These are phyloP conservation scores for Amphimedon queenslandica DNA, from an alignment of 37 sponge, comb jelly and placozoan species.

Conservation along the genomic window DNA sequence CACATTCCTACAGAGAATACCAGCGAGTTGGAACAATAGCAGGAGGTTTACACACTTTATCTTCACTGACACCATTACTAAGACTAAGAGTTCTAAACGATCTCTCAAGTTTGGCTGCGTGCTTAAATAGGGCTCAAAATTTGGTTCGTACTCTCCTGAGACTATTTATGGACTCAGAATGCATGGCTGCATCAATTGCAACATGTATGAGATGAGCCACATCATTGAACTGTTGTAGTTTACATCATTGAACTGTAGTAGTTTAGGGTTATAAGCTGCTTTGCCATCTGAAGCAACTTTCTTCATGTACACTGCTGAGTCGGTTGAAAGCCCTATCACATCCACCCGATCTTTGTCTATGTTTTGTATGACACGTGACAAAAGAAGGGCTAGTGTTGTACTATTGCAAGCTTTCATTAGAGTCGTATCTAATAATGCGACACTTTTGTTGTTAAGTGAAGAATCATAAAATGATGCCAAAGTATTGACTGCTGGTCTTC, in stretches of 20 bases:
- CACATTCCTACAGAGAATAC: background rate
- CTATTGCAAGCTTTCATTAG: background rate
- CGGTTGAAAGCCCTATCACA: background rate
- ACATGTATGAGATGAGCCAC: background rate
- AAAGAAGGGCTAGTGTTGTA: background rate
- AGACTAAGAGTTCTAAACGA: background rate
- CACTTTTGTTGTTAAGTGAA: background rate
- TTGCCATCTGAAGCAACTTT: background rate
- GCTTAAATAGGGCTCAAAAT: background rate
- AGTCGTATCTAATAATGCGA: background rate
- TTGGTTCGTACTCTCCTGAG: background rate
- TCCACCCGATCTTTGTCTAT: background rate
- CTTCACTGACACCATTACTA: background rate
- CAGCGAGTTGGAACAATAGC: background rate
- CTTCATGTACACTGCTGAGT: background rate
- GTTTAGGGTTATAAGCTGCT: background rate
- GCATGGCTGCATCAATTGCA: background rate
- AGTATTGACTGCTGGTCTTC: background rate
- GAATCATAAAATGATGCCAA: background rate
- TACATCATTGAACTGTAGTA: no score
- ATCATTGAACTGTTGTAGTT: no score
- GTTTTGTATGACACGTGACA: background rate
- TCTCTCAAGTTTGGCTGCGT: background rate
- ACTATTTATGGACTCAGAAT: background rate
- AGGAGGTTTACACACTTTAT: background rate